Conservation (phyloP, 1,140 invertebrate genomes). For the Zaprionus ghesquierei region DNA sequence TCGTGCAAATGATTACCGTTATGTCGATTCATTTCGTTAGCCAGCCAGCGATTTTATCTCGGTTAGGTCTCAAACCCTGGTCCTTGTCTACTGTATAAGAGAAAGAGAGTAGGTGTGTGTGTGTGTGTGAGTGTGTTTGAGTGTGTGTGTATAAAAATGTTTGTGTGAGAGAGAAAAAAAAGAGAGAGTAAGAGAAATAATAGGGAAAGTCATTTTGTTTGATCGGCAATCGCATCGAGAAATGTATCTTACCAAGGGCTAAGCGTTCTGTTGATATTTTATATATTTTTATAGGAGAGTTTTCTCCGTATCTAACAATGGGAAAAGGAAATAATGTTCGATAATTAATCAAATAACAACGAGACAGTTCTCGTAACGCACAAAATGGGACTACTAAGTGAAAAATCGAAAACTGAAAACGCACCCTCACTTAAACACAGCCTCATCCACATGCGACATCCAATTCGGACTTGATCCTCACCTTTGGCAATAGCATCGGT, state of each 20-base stretch:
- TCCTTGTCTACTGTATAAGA: slow-evolving; percentile 40
- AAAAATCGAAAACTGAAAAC: slow-evolving; percentile 30
- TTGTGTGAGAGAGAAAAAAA: not conserved
- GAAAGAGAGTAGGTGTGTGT: not conserved
- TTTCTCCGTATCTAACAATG: slow-evolving; percentile 64
- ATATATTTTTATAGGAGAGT: slow-evolving; percentile 49
- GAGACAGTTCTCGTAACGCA: slow-evolving; percentile 57
- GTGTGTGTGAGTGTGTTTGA: no score
- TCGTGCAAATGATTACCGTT: slow-evolving; percentile 50
- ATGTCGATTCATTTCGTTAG: slow-evolving; percentile 56
- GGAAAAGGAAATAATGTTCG: slow-evolving; percentile 55
- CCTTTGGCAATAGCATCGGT: slow-evolving; percentile 18
- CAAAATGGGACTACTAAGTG: slow-evolving; percentile 52
- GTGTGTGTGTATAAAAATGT: not conserved
- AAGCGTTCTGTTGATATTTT: slow-evolving; percentile 50
- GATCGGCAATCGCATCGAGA: not conserved
- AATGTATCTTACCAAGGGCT: slow-evolving; percentile 43
- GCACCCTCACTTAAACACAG: slow-evolving; percentile 12
- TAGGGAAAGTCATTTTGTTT: not conserved
- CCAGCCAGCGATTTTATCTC: slow-evolving; percentile 30
- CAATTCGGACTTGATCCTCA: not conserved
- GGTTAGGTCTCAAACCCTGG: slow-evolving; percentile 40
- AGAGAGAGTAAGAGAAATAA: not conserved
- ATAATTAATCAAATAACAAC: slow-evolving; percentile 64
- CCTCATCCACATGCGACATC: not conserved